phyloP scores from a whole-genome alignment of 2,797 vertebrate species.

The Catostomus latipinnis region DNA sequence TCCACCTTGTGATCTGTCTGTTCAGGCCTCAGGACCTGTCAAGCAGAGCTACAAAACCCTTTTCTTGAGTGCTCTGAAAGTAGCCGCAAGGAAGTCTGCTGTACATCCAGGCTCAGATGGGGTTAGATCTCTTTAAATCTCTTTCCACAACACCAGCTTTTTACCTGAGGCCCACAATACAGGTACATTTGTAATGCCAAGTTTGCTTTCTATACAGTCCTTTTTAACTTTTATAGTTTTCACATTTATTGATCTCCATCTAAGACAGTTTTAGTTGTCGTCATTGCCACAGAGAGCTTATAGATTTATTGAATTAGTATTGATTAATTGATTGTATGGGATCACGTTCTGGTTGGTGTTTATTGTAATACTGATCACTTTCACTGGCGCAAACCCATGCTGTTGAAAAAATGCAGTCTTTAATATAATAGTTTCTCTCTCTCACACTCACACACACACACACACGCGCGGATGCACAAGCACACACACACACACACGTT shows the following conservation, averaged over 20 bases:
- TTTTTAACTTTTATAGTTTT: background rate
- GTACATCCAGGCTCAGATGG: conserved; percentile 9
- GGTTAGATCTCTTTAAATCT: conserved; percentile 10
- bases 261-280: background rate
- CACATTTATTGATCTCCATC: background rate
- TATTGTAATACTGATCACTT: conserved; percentile 3
- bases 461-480: background rate
- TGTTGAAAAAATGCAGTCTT: background rate
- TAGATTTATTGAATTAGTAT: background rate
- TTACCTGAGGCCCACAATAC: conserved; percentile 7
- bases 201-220: background rate
- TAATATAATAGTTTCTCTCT: background rate
- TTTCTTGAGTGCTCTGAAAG: background rate
- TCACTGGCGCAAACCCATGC: background rate
- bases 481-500: conserved; percentile 8
- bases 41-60: background rate
- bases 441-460: conserved; percentile 4
- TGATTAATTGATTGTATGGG: background rate
- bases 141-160: conserved; percentile 17
- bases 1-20: conserved; percentile 46
- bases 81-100: conserved; percentile 20
- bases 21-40: conserved; percentile 21
- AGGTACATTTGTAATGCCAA: background rate
- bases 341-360: background rate
- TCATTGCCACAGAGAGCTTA: background rate